These are phyloP conservation scores for Phoenicopterus ruber DNA, from an alignment of 2,113 vertebrate genomes.

Conservation along the genomic window DNA sequence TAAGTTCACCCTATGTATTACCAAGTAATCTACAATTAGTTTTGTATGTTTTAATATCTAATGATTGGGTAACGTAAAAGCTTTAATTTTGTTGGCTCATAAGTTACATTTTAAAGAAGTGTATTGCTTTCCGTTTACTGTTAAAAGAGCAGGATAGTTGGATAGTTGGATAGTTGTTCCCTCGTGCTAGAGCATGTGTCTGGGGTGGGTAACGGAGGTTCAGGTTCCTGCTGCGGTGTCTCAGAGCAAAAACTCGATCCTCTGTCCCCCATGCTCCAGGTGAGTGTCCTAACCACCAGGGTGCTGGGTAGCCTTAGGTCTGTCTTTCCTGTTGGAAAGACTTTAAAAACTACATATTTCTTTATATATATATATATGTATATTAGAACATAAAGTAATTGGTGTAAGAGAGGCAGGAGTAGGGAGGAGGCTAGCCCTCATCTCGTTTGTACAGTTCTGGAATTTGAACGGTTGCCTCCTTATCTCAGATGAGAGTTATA, in stretches of 20 bases:
- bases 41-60: not conserved
- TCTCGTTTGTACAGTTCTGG: not conserved
- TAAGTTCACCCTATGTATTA: slow-evolving; percentile 71
- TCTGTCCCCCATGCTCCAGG: not conserved
- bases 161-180: too few relatives aligned
- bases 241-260: not conserved
- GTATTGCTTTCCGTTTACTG: not conserved
- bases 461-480: not conserved
- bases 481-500: not conserved
- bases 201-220: not conserved
- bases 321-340: not conserved
- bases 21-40: not conserved
- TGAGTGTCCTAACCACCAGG: not conserved
- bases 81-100: not conserved
- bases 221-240: not conserved
- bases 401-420: not conserved
- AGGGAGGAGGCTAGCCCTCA: not conserved
- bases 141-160: not conserved
- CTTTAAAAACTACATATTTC: not conserved
- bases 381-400: not conserved
- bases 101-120: not conserved
- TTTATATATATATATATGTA: not conserved
- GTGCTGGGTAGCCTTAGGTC: not conserved
- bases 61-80: not conserved
- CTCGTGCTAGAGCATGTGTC: not conserved